Evolutionary conservation across 2,888 invertebrate species (phyloP).

Genomic region (Amblyjoppa fuscipennis): DNA sequence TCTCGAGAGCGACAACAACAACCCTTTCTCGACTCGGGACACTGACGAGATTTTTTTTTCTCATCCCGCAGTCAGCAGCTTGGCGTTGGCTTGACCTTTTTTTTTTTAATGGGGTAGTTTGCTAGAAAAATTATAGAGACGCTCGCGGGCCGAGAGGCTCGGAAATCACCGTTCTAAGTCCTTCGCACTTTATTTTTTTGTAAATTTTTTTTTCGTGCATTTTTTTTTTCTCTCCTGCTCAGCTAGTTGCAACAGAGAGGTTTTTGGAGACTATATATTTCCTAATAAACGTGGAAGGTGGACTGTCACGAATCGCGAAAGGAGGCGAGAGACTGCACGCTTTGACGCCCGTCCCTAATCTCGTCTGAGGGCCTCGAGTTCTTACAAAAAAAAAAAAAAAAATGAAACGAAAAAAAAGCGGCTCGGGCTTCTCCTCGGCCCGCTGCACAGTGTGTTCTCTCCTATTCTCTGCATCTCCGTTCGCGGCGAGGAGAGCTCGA

Average conservation of each 20-base stretch:
- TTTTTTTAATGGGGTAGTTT: conserved; percentile 33
- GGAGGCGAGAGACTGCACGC: conserved; percentile 71
- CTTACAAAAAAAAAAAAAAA: conserved; percentile 48
- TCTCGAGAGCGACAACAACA: conserved; percentile 49
- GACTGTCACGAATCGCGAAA: conserved; percentile 74
- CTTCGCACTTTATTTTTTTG: conserved; percentile 40
- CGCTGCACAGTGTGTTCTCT: conserved; percentile 14
- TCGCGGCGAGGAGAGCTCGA: conserved; percentile 56
- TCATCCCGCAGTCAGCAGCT: background rate
- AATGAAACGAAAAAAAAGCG: conserved; percentile 12
- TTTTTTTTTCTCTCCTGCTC: conserved; percentile 1
- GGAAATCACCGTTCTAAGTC: conserved; percentile 6
- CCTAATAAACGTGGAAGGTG: conserved; percentile 54
- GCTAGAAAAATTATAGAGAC: conserved; percentile 28
- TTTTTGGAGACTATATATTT: conserved; percentile 48
- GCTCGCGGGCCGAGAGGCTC: background rate
- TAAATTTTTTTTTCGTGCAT: conserved; percentile 18
- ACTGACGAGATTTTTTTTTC: conserved; percentile 23
- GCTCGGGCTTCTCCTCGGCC: conserved; percentile 2
- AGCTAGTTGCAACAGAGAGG: conserved; percentile 20
- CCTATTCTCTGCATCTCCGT: conserved; percentile 30
- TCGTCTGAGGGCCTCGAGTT: conserved; percentile 66
- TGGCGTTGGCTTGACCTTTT: conserved; percentile 55
- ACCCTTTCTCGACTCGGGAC: conserved; percentile 55
- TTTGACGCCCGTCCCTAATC: conserved; percentile 78